These are phyloP conservation scores for roundworm (Caenorhabditis elegans) DNA, from an alignment of 1,140 invertebrate genomes.

Conservation along the genomic window WBcel235 BX284605.5:1499501-1500000, in stretches of 20 bases:
- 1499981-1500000: too few species aligned
- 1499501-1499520: neutral
- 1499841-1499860: neutral
- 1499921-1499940: neutral
- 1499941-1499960: neutral
- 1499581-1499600: neutral
- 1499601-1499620: neutral
- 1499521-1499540: neutral
- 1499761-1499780: neutral
- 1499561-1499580: neutral
- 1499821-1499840: neutral
- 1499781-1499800: neutral
- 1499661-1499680: neutral
- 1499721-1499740: neutral
- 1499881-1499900: neutral
- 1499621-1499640: slow-evolving; percentile 2
- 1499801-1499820: neutral
- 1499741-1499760: neutral
- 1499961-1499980: too few species aligned
- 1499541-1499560: neutral
- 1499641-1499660: neutral
- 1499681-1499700: neutral
- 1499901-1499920: neutral
- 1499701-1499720: neutral
- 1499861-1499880: neutral